These are phyloP conservation scores for Heliconius hermathena DNA, from an alignment of 1,140 invertebrate genomes.

Conservation along the genomic window DNA sequence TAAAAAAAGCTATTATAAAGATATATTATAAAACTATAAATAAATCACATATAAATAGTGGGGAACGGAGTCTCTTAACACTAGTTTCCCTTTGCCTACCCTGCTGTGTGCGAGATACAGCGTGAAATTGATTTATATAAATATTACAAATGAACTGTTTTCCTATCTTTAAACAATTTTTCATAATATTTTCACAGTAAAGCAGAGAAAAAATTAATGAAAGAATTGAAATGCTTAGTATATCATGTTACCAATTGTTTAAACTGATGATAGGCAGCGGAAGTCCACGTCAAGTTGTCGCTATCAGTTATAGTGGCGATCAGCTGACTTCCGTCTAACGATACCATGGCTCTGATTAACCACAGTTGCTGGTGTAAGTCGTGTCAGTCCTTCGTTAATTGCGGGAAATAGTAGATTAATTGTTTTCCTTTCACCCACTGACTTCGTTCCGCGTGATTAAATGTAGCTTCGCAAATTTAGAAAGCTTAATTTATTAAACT, in stretches of 20 bases:
- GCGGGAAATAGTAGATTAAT: constrained; percentile 75
- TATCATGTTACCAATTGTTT: constrained; percentile 25
- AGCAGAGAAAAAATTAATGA: neutral
- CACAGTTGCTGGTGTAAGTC: constrained; percentile 70
- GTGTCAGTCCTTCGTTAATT: constrained; percentile 69
- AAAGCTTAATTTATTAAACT: neutral
- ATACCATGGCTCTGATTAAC: constrained; percentile 56
- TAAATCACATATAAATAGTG: too few relatives aligned
- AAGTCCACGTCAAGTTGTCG: constrained; percentile 45
- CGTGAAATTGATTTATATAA: neutral
- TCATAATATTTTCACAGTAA: neutral
- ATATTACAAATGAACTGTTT: neutral
- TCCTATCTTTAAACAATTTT: neutral
- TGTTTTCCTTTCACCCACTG: constrained; percentile 71
- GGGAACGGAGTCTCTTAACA: too few relatives aligned
- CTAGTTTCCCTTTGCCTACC: too few relatives aligned
- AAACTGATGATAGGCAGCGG: constrained; percentile 28
- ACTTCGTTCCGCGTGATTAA: constrained; percentile 41
- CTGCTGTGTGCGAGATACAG: too few relatives aligned
- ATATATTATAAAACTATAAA: neutral
- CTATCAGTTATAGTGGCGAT: constrained; percentile 48
- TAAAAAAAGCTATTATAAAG: neutral
- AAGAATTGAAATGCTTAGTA: neutral
- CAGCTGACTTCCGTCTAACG: constrained; percentile 47
- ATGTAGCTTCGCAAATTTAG: neutral